Percentiles rank a stretch among this genome's conserved stretches.
phyloP scores from a whole-genome alignment of 30 jellyfish, hydroid and myxozoan genomes.

The Euphysa ruthae region DNA sequence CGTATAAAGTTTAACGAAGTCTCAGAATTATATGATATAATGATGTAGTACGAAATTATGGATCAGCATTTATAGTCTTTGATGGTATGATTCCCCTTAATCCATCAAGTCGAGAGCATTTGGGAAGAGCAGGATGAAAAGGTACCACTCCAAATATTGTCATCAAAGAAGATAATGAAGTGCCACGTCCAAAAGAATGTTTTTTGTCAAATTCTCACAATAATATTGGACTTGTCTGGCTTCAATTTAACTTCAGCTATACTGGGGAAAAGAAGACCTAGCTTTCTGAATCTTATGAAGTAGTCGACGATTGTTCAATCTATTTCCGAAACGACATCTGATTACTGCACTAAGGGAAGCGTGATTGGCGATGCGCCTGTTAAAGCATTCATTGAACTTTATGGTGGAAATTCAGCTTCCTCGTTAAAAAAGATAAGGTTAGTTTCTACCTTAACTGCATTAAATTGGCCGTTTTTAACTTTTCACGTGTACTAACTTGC shows the following conservation, averaged over 20 bases:
- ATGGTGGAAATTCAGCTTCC: constrained; percentile 34
- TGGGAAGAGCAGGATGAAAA: constrained; percentile 7
- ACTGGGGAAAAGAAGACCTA: constrained; percentile 5
- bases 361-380: constrained; percentile 27
- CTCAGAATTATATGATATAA: constrained; percentile 1
- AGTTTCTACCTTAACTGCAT: too few species aligned
- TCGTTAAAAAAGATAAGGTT: too few species aligned
- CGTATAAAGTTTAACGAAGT: constrained; percentile 20
- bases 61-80: constrained; percentile 7
- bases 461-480: too few species aligned
- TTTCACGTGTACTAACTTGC: too few species aligned
- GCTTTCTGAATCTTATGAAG: constrained; percentile 13
- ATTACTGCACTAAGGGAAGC: constrained; percentile 24
- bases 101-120: constrained; percentile 23
- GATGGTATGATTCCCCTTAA: constrained; percentile 30
- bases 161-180: constrained; percentile 11
- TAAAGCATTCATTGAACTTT: constrained; percentile 18
- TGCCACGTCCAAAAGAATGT: constrained; percentile 18
- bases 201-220: constrained; percentile 27
- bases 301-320: constrained; percentile 15
- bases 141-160: constrained; percentile 15
- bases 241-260: neutral
- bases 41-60: constrained; percentile 11
- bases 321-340: constrained; percentile 18
- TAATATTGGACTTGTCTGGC: neutral